Conservation (phyloP, 1,140 invertebrate species). For the Sycobia sp. region DNA sequence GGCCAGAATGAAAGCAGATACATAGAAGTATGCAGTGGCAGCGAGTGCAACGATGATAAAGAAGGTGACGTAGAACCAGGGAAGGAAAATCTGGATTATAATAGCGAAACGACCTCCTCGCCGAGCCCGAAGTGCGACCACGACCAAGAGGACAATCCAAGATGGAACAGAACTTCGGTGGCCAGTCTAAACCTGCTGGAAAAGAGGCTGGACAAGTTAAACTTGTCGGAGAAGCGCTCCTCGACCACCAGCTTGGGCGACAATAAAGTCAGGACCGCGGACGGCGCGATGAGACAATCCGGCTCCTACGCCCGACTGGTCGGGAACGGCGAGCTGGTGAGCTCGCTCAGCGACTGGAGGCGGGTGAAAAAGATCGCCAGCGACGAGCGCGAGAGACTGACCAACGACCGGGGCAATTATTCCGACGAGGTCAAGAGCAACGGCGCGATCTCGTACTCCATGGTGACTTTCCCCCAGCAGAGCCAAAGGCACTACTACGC, state of each 20-base stretch:
- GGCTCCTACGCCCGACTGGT: constrained; percentile 26
- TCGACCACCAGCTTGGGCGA: constrained; percentile 49
- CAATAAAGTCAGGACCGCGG: constrained; percentile 48
- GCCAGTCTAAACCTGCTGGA: constrained; percentile 51
- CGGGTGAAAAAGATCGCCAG: constrained; percentile 42
- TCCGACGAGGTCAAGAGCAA: constrained; percentile 7
- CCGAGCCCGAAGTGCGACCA: neutral
- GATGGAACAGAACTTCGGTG: constrained; percentile 47
- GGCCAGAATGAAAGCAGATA: constrained; percentile 26
- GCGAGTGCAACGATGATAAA: constrained; percentile 26
- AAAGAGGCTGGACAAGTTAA: constrained; percentile 35
- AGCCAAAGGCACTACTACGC: neutral
- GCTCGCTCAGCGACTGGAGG: constrained; percentile 48
- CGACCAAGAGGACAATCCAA: constrained; percentile 32
- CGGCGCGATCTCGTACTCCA: constrained; percentile 16
- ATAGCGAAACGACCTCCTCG: constrained; percentile 1
- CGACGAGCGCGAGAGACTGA: constrained; percentile 38
- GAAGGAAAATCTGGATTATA: constrained; percentile 22
- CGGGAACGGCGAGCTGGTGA: constrained; percentile 45
- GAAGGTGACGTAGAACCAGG: neutral
- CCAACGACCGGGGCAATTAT: constrained; percentile 41
- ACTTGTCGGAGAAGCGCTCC: constrained; percentile 23
- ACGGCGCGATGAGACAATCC: constrained; percentile 35
- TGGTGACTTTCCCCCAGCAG: constrained; percentile 25
- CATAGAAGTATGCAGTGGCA: constrained; percentile 26